Base-by-base conservation (phyloP, 2,888 invertebrate genomes). In the Cylloceria caligata region DNA sequence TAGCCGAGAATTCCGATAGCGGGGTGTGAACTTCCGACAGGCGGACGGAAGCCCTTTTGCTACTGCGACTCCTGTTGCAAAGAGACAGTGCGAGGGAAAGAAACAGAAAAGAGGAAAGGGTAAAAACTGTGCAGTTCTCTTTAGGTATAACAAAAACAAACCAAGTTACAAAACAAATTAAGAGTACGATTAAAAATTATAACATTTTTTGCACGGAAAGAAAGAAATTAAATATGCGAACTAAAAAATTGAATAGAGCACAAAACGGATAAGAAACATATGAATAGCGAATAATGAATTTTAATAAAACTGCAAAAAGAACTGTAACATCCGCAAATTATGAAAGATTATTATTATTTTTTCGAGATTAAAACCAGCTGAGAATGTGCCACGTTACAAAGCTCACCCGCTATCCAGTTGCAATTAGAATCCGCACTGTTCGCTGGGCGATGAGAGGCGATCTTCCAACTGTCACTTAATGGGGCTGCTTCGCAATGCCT, bases 371-470 rank as follows among this genome's bases (percentile, higher is more conserved):
- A 82, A 79, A 80, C 57, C 77, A 60, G 67, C 76, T 83, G 74
- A 80, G 82, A 67, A 49, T 24, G 57, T 68, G 80, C 80, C 77
- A 80, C 75, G 47, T 52, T 75, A 75, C 73, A 49, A 76, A 73
- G 64, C 60, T 72, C 42, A 76, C 34, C 65, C 75, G 64, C 65
- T 62, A 84, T 84, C 75, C 78, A 78, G 73, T 80, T 72, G 83
- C 85, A 83, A 85, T 85, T 85, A 85, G 84, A 85, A 84, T 52
- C 62, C 64, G 16, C 19, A 80, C 78, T 42, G 49, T 62, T 71
- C 65, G 72, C 4, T n/a, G n/a, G n/a, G n/a, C n/a, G n/a, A n/a
- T n/a, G n/a, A n/a, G n/a, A 34, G 19, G 39, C 30, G 34, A 74
- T 65, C 64, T 36, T 72, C 64, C 74, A 21, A 72, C 80, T 57